Evolutionary conservation across 2,113 vertebrate genomes (phyloP).

Genomic region (Romanogobio albipinnatus): DNA sequence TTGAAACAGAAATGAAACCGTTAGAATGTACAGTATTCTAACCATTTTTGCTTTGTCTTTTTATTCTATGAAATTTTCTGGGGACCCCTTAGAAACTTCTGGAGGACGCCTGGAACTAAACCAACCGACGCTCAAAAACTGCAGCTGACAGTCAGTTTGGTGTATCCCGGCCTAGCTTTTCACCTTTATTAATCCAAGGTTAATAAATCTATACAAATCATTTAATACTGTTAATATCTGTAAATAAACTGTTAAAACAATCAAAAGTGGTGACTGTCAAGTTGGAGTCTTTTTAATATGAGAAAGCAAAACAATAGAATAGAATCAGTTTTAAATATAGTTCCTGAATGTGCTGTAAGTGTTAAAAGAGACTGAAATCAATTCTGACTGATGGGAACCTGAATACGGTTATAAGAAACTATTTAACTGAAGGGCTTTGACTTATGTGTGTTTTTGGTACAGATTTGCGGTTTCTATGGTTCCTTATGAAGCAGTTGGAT

Average conservation of each 20-base stretch:
- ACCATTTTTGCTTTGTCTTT: too few species aligned
- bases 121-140: too few species aligned
- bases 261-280: neutral
- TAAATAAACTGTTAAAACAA: neutral
- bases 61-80: too few species aligned
- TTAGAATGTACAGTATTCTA: too few species aligned
- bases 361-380: constrained; percentile 22
- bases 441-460: constrained; percentile 38
- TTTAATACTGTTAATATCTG: neutral
- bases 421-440: constrained; percentile 22
- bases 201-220: neutral
- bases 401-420: constrained; percentile 18
- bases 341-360: neutral
- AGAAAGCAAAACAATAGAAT: neutral
- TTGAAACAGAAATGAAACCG: too few species aligned
- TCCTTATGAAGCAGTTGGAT: constrained; percentile 38
- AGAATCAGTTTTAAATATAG: neutral
- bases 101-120: too few species aligned
- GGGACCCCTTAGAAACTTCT: too few species aligned
- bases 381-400: neutral
- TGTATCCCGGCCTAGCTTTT: too few species aligned
- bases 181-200: neutral
- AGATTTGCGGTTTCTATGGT: constrained; percentile 45
- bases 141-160: too few species aligned
- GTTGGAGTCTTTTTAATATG: neutral